phyloP scores from a whole-genome alignment of 2,888 invertebrate genomes.

The Fabriciana adippe region DNA sequence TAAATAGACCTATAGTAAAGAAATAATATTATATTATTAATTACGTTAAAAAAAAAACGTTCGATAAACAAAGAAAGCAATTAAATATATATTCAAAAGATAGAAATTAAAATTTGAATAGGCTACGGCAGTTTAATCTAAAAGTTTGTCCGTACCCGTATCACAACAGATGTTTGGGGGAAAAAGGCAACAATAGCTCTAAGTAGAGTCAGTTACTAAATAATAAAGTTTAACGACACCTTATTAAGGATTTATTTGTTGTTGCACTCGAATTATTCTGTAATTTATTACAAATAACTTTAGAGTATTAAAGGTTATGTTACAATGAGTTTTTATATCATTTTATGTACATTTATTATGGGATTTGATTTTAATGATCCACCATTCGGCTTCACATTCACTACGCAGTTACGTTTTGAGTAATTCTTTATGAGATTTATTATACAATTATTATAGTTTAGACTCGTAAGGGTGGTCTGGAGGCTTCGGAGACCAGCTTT shows the following conservation, averaged over 20 bases:
- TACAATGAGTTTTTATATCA: slow-evolving; percentile 54
- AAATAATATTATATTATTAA: no score
- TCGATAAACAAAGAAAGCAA: background rate
- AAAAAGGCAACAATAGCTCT: slow-evolving; percentile 69
- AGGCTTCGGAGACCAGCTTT: slow-evolving; percentile 2
- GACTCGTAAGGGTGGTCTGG: slow-evolving; percentile 32
- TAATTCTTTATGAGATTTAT: slow-evolving; percentile 64
- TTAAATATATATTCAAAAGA: background rate
- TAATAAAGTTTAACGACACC: slow-evolving; percentile 57
- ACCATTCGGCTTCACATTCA: slow-evolving; percentile 30
- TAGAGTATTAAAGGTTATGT: slow-evolving; percentile 47
- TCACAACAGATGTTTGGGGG: slow-evolving; percentile 68
- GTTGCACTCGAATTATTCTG: slow-evolving; percentile 68
- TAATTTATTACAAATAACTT: slow-evolving; percentile 81
- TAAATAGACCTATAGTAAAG: no score
- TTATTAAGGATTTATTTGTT: slow-evolving; percentile 81
- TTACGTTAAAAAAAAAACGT: background rate
- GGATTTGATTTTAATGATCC: slow-evolving; percentile 73
- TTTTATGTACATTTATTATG: slow-evolving; percentile 61
- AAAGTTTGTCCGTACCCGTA: slow-evolving; percentile 45
- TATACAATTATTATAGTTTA: slow-evolving; percentile 52
- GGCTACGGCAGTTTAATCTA: slow-evolving; percentile 48
- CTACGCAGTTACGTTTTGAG: slow-evolving; percentile 44
- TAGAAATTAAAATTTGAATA: background rate
- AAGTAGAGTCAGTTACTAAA: slow-evolving; percentile 66